Evolutionary conservation across 2,797 vertebrate genomes (phyloP), one percentile per base, ranked within the genome.

Genomic region (Nyctalus aviator): DNA sequence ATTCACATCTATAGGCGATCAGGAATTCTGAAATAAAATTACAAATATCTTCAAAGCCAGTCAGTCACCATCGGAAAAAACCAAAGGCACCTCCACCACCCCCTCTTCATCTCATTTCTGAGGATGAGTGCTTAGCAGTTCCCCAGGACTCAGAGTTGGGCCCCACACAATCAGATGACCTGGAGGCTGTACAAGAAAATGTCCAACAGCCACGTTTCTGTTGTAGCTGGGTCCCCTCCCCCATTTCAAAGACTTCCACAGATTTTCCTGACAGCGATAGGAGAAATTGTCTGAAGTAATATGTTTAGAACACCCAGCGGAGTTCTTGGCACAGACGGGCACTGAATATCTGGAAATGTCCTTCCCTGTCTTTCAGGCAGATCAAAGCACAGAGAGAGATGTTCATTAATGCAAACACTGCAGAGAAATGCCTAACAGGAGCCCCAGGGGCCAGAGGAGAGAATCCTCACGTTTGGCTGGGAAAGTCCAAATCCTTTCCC

Each of bases 171-270:
- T 46, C 23, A 17, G 32, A 41, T 50, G 53, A 57, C 12, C 66
- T 37, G 32, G 55, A 23, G 64, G 7, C 21, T n/a, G 21, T 20
- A 4, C 10, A 25, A 27, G 15, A 57, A 53, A 15, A 41, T 1
- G 41, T 10, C 27, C 57, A 6, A 4, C 11, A 23, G 44, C 32
- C 23, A 35, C 23, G 8, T 25, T 79, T 48, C 44, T 32, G 35
- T 64, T 20, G 44, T 37, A 66, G 5, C 12, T 37, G 9, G 1
- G 15, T 20, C 2, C 3, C 8, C 4, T 59, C 2, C 7, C 8
- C 44, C 46, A 84, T 77, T 92, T 85, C 78, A 59, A 82, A 90
- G 78, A 37, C 78, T 87, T 46, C 92, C 37, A 85, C 72, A 95
- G 4, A 69, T 41, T 21, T 55, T 75, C 72, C 15, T 90, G 53